Evolutionary conservation across 2,797 vertebrate genomes (phyloP), one percentile per base, ranked within the genome.

Genomic region (Clarias laeviceps): DNA sequence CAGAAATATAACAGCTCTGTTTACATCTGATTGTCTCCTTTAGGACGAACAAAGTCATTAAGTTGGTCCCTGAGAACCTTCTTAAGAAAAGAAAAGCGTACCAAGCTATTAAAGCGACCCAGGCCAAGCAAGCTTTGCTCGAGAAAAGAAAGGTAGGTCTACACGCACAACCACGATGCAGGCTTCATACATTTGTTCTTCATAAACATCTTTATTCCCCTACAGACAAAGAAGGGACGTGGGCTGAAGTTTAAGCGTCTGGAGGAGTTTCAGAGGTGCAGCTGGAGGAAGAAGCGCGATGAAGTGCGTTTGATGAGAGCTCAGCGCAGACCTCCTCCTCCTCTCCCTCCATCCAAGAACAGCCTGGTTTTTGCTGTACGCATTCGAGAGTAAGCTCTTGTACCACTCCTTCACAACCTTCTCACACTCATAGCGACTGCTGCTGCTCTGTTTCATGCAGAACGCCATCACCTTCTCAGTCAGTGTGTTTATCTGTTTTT

Each of bases 71-170:
- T 24, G 98, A 99, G 93, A 98, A 97, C 90, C 94, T 99, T 62
- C 92, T 99, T 89, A 99, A 99, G 89, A 98, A 94, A 93, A 96
- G 98, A 88, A 99, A 99, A 88, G 89, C 94, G 0, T 99, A 99
- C 85, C 97, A 98, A 91, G 98, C 97, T 0, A 95, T 99, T 79
- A 99, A 99, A 93, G 98, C 97, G 22, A 98, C 95, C 1, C 95
- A 99, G 85, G 98, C 98, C 77, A 99, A 97, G 89, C 94, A 96
- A 24, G 97, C 97, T 0, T 93, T 99, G 61, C 93, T 96, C 5
- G 93, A 96, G 80, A 99, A 96, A 90, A 96, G 95, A 85, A 97
- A 97, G 96, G 98, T 95, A 61, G 84, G 11, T 54, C 9, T 7
- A 9, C 20, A 15, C 2, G 1, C 40, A 27, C 2, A 50, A 11